Evolutionary conservation across 1,140 invertebrate species (phyloP), one percentile per base, ranked within the genome.

Genomic region (Meloidogyne hapla): DNA sequence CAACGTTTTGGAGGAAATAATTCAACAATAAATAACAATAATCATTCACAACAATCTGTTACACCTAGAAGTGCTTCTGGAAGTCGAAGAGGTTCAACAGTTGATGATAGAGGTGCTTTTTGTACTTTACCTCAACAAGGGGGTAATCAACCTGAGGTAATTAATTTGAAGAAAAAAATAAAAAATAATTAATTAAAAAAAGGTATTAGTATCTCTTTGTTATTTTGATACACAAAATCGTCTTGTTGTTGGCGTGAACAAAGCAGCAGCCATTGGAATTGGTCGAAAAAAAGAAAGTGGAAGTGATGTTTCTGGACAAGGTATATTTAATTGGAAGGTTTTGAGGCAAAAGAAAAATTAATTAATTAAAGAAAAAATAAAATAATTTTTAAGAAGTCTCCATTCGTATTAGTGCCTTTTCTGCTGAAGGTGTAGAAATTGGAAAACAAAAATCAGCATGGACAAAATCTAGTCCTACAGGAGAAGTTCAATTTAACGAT

Each of bases 21-120:
- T 42, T 38, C 4, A 18, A 0, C 28, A 15, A 15, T 15, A 13
- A 15, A 1, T 69, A 8, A 8, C 21, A 2, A 18, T 26, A 10
- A 38, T 12, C 3, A 33, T 38, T 48, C 26, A 15, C 15, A 28
- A 42, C 40, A 26, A 33, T 56, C 28, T 45, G 28, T 42, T 62
- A 42, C 25, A 21, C 65, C 28, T 33, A 67, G 28, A 42, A 67
- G 40, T 33, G 65, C 65, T 42, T 67, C 65, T 42, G 65, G 65
- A 33, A 67, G 65, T 42, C 15, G 76, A 45, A 38, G 76, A 8
- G 48, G 75, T 13, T 78, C 76, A 12, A 77, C 76, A 42, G 76
- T 77, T 45, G 76, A 77, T 56, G 76, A 77, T 64, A 64, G 76
- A 25, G 76, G 76, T n/a, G 78, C 78, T 38, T 77, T 77, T 75